These are phyloP conservation scores for Shinisaurus crocodilurus DNA, from an alignment of 2,113 vertebrate species.

Conservation along the genomic window DNA sequence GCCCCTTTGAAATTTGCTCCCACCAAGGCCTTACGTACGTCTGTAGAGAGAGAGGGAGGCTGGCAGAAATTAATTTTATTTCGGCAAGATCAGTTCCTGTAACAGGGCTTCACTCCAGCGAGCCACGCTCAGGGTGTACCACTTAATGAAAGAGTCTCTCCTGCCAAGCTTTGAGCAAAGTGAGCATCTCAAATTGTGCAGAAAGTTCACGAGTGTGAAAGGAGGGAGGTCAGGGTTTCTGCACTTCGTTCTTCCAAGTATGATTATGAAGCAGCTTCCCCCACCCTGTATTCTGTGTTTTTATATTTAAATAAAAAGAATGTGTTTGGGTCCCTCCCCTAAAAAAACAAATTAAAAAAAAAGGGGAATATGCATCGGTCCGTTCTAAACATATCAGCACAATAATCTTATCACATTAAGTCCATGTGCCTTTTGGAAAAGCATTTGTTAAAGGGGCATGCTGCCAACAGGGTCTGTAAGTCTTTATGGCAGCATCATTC, in stretches of 20 bases:
- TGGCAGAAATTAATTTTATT: slow-evolving; percentile 27
- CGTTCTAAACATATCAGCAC: not conserved
- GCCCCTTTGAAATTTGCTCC: not conserved
- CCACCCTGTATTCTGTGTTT: not conserved
- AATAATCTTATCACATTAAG: not conserved
- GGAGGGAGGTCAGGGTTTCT: rapidly evolving
- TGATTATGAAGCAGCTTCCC: not conserved
- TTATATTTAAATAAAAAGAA: not conserved
- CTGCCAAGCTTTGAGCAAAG: not conserved
- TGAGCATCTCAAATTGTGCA: not conserved
- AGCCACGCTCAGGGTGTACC: not conserved
- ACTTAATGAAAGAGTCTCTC: not conserved
- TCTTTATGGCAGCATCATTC: not conserved
- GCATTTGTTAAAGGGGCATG: slow-evolving; percentile 8
- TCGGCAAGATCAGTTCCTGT: not conserved
- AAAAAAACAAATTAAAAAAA: not conserved
- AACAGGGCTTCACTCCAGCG: not conserved
- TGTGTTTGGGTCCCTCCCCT: not conserved
- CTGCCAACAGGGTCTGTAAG: not conserved
- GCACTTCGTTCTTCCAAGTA: not conserved
- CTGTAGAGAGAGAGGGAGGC: not conserved
- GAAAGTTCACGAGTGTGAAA: slow-evolving; percentile 6
- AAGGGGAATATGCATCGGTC: not conserved
- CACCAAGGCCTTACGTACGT: too few species aligned
- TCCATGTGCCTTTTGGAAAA: not conserved